Evolutionary conservation across 1,140 invertebrate species (phyloP).

Genomic region (Drosophila lowei): DNA sequence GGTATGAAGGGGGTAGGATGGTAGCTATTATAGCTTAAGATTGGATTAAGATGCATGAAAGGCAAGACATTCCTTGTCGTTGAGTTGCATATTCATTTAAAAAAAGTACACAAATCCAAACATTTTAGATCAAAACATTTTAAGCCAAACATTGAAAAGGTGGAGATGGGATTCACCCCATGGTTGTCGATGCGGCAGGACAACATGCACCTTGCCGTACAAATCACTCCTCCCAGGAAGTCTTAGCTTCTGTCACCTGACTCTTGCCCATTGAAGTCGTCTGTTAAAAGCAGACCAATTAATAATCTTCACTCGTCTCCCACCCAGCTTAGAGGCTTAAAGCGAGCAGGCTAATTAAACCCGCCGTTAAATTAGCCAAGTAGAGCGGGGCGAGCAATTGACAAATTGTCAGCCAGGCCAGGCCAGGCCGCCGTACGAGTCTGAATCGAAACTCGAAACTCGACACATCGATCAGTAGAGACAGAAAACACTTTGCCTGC

Average conservation of each 20-base stretch:
- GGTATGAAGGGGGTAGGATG: too few relatives aligned
- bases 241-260: conserved; percentile 4
- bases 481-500: conserved; percentile 55
- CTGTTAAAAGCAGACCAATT: conserved; percentile 13
- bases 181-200: too few relatives aligned
- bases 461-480: conserved; percentile 47
- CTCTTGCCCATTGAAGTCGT: background rate
- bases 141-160: too few relatives aligned
- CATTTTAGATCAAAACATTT: too few relatives aligned
- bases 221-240: background rate
- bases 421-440: conserved; percentile 1
- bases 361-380: conserved; percentile 54
- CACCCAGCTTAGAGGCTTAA: background rate
- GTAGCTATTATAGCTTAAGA: too few relatives aligned
- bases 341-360: conserved; percentile 43
- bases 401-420: conserved; percentile 45
- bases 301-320: conserved; percentile 12
- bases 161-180: too few relatives aligned
- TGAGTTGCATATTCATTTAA: too few relatives aligned
- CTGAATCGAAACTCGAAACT: conserved; percentile 11
- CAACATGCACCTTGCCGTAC: too few relatives aligned
- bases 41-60: too few relatives aligned
- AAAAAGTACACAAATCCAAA: too few relatives aligned
- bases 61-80: too few relatives aligned
- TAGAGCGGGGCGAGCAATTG: conserved; percentile 48